A percentile compares a stretch with the other conserved stretches of the same genome.
Conservation (phyloP, 1,140 invertebrate genomes). For the Uloborus diversus region DNA sequence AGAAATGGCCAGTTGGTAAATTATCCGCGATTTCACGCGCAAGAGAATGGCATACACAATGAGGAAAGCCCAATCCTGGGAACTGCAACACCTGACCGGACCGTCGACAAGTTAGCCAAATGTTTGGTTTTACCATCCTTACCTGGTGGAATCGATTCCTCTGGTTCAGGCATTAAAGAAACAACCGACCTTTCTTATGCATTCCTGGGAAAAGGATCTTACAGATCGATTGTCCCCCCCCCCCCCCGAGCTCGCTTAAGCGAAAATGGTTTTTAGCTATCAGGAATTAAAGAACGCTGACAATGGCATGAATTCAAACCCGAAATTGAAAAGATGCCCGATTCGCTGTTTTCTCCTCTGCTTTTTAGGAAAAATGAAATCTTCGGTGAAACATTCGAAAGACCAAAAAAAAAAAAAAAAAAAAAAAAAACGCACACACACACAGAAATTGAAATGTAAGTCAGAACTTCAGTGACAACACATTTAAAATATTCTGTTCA, state of each 20-base stretch:
- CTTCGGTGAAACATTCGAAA: too few species aligned
- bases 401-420: too few species aligned
- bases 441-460: too few species aligned
- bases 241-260: not conserved
- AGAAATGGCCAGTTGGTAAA: constrained; percentile 54
- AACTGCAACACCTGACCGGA: constrained; percentile 24
- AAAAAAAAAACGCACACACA: too few species aligned
- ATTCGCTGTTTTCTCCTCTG: too few species aligned
- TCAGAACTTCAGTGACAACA: too few species aligned
- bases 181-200: not conserved
- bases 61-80: constrained; percentile 28
- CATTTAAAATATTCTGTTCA: too few species aligned
- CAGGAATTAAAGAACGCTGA: too few species aligned
- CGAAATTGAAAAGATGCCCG: too few species aligned
- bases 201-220: not conserved
- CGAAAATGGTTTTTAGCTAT: too few species aligned
- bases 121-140: constrained; percentile 47
- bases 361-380: too few species aligned
- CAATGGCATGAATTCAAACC: too few species aligned
- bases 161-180: not conserved
- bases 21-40: constrained; percentile 49
- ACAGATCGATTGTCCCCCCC: not conserved
- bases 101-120: constrained; percentile 52
- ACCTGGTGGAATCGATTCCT: constrained; percentile 30
- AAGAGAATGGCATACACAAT: constrained; percentile 51